These are phyloP conservation scores for Acyrthosiphon pisum DNA, from an alignment of 1,140 invertebrate genomes.

Conservation along the genomic window DNA sequence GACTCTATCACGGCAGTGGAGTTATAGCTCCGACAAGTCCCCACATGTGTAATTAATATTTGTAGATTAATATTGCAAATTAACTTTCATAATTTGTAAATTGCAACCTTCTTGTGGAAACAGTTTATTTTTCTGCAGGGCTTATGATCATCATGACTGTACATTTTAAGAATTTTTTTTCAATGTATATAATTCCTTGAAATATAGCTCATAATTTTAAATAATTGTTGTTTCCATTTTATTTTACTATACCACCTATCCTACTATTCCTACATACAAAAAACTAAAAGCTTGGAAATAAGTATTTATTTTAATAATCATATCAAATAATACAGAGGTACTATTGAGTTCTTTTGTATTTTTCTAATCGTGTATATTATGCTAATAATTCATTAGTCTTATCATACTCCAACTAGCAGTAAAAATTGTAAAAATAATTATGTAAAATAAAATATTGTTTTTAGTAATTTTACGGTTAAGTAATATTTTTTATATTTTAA, in stretches of 20 bases:
- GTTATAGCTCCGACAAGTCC: background rate
- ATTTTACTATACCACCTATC: background rate
- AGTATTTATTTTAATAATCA: slow-evolving; percentile 5
- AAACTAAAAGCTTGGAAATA: background rate
- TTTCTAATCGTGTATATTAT: background rate
- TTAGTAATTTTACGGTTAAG: background rate
- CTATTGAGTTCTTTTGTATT: background rate
- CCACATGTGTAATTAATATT: background rate
- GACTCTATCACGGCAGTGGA: background rate
- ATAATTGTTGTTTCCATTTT: background rate
- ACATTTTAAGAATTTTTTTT: background rate
- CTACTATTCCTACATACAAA: background rate
- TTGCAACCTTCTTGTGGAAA: background rate
- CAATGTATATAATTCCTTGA: background rate
- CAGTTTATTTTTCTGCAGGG: background rate
- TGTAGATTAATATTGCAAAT: background rate
- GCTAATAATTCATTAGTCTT: background rate
- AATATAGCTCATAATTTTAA: background rate
- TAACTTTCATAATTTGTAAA: background rate
- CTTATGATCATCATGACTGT: background rate
- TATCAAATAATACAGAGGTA: background rate
- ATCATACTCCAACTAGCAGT: background rate
- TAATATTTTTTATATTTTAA: background rate
- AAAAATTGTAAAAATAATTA: background rate
- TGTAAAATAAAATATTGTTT: background rate